Percentiles rank a stretch among this genome's conserved stretches.
These are phyloP conservation scores for Otis tarda DNA, from an alignment of 2,113 vertebrate genomes.

Conservation along the genomic window DNA sequence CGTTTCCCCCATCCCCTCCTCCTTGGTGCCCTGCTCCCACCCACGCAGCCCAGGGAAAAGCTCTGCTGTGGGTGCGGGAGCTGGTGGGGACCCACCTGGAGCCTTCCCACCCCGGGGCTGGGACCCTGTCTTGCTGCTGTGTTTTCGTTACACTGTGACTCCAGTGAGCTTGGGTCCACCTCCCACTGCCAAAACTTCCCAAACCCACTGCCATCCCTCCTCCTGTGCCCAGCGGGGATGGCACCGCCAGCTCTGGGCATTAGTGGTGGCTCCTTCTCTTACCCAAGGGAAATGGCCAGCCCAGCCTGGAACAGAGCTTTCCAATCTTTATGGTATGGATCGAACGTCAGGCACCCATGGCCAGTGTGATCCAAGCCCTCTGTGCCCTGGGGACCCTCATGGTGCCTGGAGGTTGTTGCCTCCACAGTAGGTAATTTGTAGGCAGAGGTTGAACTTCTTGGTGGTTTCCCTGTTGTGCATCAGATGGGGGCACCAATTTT, in stretches of 20 bases:
- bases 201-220: background rate
- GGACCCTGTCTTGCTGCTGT: rapidly evolving
- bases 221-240: rapidly evolving
- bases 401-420: background rate
- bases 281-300: background rate
- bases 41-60: rapidly evolving
- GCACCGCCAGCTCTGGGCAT: background rate
- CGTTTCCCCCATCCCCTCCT: background rate
- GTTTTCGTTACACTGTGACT: background rate
- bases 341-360: background rate
- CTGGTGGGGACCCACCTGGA: background rate
- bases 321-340: rapidly evolving
- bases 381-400: background rate
- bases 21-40: background rate
- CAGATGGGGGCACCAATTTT: background rate
- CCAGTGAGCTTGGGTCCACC: background rate
- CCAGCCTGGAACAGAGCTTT: background rate
- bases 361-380: background rate
- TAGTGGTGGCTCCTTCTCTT: background rate
- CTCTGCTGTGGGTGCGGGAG: background rate
- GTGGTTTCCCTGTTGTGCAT: background rate
- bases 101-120: background rate
- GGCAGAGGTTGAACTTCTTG: background rate
- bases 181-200: background rate
- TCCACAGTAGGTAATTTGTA: too few species aligned